Base-by-base conservation (phyloP, 2,888 invertebrate genomes). In the Seira sanloemensis region DNA sequence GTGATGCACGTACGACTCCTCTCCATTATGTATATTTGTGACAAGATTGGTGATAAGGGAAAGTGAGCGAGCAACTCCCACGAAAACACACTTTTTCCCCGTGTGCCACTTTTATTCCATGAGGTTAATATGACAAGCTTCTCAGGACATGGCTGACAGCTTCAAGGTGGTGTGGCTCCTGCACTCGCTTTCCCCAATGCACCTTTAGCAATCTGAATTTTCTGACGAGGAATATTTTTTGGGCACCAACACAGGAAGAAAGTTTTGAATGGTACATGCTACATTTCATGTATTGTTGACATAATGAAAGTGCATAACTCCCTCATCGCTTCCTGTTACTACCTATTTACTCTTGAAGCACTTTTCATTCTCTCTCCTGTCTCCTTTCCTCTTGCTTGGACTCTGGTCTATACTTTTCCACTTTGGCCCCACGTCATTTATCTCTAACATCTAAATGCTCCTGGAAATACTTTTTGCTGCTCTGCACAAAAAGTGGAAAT, bases 1-100 rank as follows among this genome's bases (percentile, higher is more conserved):
- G 58, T 68, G 68, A 77, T 68, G 77, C 68, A 77, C 77, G 77
- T 77, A 68, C 77, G 68, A 77, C 68, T 54, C 65, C 54, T 76
- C 26, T 58, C 50, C 50, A 68, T 77, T 68, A 68, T 77, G 68
- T 67, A 77, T 77, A 77, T 68, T 77, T 77, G 68, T 77, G 77
- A 77, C 77, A 77, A 26, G 77, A 19, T 54, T 50, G 50, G 50
- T 68, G 77, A 77, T 77, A 77, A 77, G 68, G 68, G 37, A 37
- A 37, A 37, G 37, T 37, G 12, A 12, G 2, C 16, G n/a, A n/a
- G n/a, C n/a, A n/a, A 50, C 50, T 50, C 5, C 50, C 50, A 50
- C 16, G 50, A 50, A 50, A 50, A 50, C 50, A n/a, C n/a, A 50
- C 50, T 66, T 58, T 71, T 71, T 74, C 27, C 37, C 75, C 73